Percentiles rank a stretch among this genome's conserved stretches.
Conservation (phyloP, 2,888 invertebrate genomes). For the Leptopilina myrica region DNA sequence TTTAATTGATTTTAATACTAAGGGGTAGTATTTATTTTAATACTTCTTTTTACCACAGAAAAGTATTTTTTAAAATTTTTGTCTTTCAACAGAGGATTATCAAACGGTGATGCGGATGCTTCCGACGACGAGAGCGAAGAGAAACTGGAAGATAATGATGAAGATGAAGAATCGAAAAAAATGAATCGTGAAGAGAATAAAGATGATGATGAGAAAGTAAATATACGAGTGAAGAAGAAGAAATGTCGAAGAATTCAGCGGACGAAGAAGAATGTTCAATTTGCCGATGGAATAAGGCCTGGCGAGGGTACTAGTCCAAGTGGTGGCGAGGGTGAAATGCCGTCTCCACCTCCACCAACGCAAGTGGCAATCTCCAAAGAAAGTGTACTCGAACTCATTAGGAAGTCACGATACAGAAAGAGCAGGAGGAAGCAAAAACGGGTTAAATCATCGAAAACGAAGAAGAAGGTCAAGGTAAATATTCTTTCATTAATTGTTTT, state of each 20-base stretch:
- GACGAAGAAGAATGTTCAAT: constrained; percentile 78
- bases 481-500: not conserved
- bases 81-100: constrained; percentile 60
- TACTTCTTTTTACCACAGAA: too few relatives aligned
- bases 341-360: constrained; percentile 80
- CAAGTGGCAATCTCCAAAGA: constrained; percentile 59
- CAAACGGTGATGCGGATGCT: constrained; percentile 67
- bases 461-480: constrained; percentile 78
- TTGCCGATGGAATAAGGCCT: constrained; percentile 81
- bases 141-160: constrained; percentile 59
- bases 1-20: not conserved
- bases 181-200: constrained; percentile 50
- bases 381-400: constrained; percentile 60
- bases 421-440: constrained; percentile 79
- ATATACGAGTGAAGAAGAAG: constrained; percentile 27
- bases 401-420: constrained; percentile 70
- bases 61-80: not conserved
- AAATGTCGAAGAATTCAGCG: constrained; percentile 46
- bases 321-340: constrained; percentile 80
- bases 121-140: constrained; percentile 55
- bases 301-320: constrained; percentile 81
- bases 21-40: too few relatives aligned
- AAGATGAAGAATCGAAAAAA: constrained; percentile 54
- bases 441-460: constrained; percentile 77
- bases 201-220: constrained; percentile 45